Evolutionary conservation across 2,888 invertebrate species (phyloP).

Genomic region (Keiferia lycopersicella): DNA sequence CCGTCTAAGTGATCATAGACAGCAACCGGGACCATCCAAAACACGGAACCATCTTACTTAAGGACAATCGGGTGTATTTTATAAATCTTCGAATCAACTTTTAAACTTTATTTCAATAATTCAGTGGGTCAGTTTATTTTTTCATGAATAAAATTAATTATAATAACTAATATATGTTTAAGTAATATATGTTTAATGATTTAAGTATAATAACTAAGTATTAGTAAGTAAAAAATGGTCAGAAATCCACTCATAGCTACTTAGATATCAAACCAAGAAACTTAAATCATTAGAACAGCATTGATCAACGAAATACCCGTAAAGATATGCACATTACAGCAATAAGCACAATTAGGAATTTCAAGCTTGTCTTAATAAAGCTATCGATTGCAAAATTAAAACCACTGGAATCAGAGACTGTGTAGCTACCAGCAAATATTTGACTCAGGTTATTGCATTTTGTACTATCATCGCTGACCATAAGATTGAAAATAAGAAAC

Average conservation of each 20-base stretch:
- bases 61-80: too few relatives aligned
- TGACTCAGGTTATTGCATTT: neutral
- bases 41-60: too few relatives aligned
- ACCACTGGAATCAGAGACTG: conserved; percentile 30
- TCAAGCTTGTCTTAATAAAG: conserved; percentile 20
- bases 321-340: conserved; percentile 6
- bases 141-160: too few relatives aligned
- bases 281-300: neutral
- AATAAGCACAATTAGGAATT: conserved; percentile 27
- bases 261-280: neutral
- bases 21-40: too few relatives aligned
- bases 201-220: too few relatives aligned
- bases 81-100: too few relatives aligned
- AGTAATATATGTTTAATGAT: too few relatives aligned
- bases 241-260: neutral
- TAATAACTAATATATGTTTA: too few relatives aligned
- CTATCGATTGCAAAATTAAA: conserved; percentile 33
- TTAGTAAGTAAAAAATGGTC: neutral
- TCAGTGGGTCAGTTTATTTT: too few relatives aligned
- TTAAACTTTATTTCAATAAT: too few relatives aligned
- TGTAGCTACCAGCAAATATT: neutral
- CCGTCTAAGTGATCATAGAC: too few relatives aligned
- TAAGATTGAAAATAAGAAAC: conserved; percentile 8
- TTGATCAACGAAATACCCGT: conserved; percentile 1
- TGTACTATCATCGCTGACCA: neutral